Conservation (phyloP, 1,140 invertebrate species). For the Scaptomyza graminum region DNA sequence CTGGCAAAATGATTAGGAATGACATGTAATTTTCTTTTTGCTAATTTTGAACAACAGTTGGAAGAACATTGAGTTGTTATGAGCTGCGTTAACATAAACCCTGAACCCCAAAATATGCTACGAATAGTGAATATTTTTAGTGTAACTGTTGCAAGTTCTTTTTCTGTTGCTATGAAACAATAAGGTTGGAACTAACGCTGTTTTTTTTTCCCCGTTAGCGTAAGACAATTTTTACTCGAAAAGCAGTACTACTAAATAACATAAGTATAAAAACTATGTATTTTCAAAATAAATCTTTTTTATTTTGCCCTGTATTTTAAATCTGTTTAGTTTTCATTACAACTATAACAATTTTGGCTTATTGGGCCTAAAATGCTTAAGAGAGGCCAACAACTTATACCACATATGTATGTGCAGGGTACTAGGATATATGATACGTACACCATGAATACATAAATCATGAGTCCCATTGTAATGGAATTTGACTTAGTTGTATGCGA, state of each 20-base stretch:
- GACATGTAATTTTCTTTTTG: conserved; percentile 77
- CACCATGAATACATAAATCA: conserved; percentile 66
- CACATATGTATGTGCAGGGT: conserved; percentile 4
- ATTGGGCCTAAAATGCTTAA: too few relatives aligned
- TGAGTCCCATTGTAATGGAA: conserved; percentile 61
- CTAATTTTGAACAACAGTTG: conserved; percentile 64
- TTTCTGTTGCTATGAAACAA: too few relatives aligned
- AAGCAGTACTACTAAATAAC: too few relatives aligned
- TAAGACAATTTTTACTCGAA: background rate
- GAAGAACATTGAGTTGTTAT: conserved; percentile 70
- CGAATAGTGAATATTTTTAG: conserved; percentile 8
- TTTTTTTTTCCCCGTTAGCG: background rate
- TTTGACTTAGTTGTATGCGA: conserved; percentile 66
- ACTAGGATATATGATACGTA: conserved; percentile 56
- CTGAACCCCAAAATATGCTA: conserved; percentile 14
- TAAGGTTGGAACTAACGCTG: too few relatives aligned
- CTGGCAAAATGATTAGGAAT: conserved; percentile 67
- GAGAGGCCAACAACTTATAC: too few relatives aligned
- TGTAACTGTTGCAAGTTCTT: background rate
- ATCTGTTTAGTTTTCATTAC: too few relatives aligned
- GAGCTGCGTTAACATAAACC: conserved; percentile 12
- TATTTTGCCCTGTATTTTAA: too few relatives aligned
- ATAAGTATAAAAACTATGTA: too few relatives aligned
- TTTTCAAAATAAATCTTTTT: too few relatives aligned
- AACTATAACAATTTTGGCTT: too few relatives aligned